Percentiles rank a stretch among this genome's conserved stretches.
Conservation (phyloP, 2,113 vertebrate genomes). For the Eublepharis macularius region DNA sequence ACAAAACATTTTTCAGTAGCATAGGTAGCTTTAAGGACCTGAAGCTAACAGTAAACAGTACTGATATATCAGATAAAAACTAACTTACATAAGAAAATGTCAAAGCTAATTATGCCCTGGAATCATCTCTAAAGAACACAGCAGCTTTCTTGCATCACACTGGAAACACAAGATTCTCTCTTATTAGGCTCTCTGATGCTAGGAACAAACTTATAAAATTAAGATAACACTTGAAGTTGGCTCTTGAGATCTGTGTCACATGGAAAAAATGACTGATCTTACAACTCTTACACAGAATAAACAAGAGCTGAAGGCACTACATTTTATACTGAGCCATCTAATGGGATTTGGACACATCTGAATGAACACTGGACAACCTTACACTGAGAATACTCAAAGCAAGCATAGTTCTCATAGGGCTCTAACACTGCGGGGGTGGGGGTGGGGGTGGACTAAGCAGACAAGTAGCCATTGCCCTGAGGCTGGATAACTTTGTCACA, state of each 20-base stretch:
- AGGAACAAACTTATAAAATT: not conserved
- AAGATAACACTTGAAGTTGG: not conserved
- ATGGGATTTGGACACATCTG: not conserved
- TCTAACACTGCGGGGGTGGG: not conserved
- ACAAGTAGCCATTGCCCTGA: not conserved
- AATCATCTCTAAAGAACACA: not conserved
- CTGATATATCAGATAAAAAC: not conserved
- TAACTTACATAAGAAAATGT: not conserved
- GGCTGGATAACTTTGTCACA: not conserved
- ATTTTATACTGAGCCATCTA: not conserved
- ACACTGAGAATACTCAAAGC: not conserved
- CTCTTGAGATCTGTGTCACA: not conserved
- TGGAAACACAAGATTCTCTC: not conserved
- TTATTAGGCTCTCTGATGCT: not conserved
- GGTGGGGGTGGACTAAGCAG: not conserved
- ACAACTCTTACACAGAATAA: not conserved
- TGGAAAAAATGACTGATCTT: not conserved
- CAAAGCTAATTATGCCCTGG: not conserved
- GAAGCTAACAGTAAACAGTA: not conserved
- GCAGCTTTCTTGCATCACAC: not conserved
- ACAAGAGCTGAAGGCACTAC: not conserved
- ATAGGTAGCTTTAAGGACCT: not conserved
- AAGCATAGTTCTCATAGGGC: not conserved
- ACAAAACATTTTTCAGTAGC: not conserved
- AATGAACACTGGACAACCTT: too few species aligned